Evolutionary conservation across 2,797 vertebrate genomes (phyloP), one percentile per base, ranked within the genome.

Genomic region (Gobio occitaniae): DNA sequence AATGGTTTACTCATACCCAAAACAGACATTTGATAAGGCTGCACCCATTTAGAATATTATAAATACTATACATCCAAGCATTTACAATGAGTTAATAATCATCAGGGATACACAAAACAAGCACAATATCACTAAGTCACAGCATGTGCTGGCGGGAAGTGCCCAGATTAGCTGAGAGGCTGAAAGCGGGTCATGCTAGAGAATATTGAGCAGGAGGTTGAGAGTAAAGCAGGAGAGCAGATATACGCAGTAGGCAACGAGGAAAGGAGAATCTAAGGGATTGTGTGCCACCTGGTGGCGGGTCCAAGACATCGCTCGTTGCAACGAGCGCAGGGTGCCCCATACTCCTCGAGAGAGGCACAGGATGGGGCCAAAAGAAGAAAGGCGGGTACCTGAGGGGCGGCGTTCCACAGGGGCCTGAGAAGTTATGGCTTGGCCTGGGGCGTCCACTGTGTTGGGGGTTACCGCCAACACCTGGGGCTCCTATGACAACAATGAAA

Each of bases 331-430:
- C 92, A 97, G 93, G 88, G 93, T 94, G 93, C 90, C 92, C 93
- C 94, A 94, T 92, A 95, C 91, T 89, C 92, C 76, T 85, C 92
- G 88, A 69, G 95, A 96, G 93, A 93, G 95, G 88, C 91, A 95
- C 90, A 87, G 90, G 94, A 93, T 93, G 93, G 92, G 95, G 92
- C 94, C 92, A 94, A 97, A 92, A 95, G 95, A 97, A 95, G 94
- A 97, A 96, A 96, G 91, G 72, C 91, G 95, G 96, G 95, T 99
- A 99, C 98, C 98, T 99, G 97, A 96, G 84, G 96, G 96, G 90
- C 95, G 96, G 93, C 89, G 92, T 71, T 98, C 97, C 29, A 95
- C 92, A 1, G 95, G 92, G 86, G 90, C 19, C 80, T 94, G 82
- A 19, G 91, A 89, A 16, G 93, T 75, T 82, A 68, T 90, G 78